phyloP scores from a whole-genome alignment of 2,888 invertebrate species.

The Bellardia bayeri region DNA sequence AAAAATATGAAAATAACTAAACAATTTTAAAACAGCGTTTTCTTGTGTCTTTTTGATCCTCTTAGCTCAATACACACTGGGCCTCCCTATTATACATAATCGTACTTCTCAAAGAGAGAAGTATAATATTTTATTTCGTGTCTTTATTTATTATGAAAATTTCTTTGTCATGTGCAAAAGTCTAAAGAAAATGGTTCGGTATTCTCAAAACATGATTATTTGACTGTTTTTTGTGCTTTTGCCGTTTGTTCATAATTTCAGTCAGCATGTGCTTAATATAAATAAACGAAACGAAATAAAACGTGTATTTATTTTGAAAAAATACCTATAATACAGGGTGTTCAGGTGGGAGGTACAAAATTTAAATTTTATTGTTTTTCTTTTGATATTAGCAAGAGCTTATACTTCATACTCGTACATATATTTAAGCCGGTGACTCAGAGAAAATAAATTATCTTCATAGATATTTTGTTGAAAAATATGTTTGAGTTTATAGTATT shows the following conservation, averaged over 20 bases:
- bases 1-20: too few relatives aligned
- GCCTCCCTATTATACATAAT: too few relatives aligned
- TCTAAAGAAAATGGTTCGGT: constrained; percentile 41
- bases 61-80: too few relatives aligned
- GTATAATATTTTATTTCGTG: neutral
- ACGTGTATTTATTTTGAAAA: constrained; percentile 59
- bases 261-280: constrained; percentile 64
- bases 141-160: constrained; percentile 17
- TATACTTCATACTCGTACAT: too few relatives aligned
- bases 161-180: constrained; percentile 51
- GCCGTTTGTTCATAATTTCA: constrained; percentile 53
- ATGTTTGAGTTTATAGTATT: too few relatives aligned
- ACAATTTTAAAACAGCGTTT: too few relatives aligned
- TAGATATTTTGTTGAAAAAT: too few relatives aligned
- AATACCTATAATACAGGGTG: constrained; percentile 66
- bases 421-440: too few relatives aligned
- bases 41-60: too few relatives aligned
- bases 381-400: too few relatives aligned
- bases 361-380: too few relatives aligned
- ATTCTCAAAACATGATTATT: constrained; percentile 64
- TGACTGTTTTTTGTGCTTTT: constrained; percentile 26
- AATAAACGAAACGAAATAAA: constrained; percentile 62
- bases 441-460: too few relatives aligned
- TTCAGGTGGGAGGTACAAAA: neutral
- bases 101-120: neutral